Conservation (phyloP, 2,797 vertebrate genomes). For the Aeoliscus strigatus region DNA sequence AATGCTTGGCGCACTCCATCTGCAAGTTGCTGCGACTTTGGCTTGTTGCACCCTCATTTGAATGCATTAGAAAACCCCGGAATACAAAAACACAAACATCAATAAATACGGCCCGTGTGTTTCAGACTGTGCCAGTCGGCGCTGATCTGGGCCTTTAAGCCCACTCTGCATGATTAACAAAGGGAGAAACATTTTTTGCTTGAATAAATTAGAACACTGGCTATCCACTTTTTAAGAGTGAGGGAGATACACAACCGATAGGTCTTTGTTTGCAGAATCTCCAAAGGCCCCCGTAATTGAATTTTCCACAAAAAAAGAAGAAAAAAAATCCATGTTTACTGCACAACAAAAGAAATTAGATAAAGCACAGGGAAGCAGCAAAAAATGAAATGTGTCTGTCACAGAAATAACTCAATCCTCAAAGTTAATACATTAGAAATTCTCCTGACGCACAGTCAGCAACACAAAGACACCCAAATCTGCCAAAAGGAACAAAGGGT, state of each 20-base stretch:
- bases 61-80: constrained; percentile 69
- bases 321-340: constrained; percentile 65
- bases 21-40: constrained; percentile 62
- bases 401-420: constrained; percentile 53
- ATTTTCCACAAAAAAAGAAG: constrained; percentile 49
- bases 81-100: constrained; percentile 65
- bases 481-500: constrained; percentile 26
- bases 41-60: constrained; percentile 65
- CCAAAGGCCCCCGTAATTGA: constrained; percentile 68
- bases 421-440: constrained; percentile 62
- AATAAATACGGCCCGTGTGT: constrained; percentile 66
- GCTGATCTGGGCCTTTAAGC: constrained; percentile 58
- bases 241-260: constrained; percentile 50
- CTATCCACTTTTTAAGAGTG: constrained; percentile 35
- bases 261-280: constrained; percentile 64
- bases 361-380: constrained; percentile 55
- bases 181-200: constrained; percentile 55
- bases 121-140: constrained; percentile 55
- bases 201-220: constrained; percentile 69
- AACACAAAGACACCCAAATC: constrained; percentile 45
- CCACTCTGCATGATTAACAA: constrained; percentile 66
- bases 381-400: constrained; percentile 62
- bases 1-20: constrained; percentile 60
- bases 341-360: constrained; percentile 74
- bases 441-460: constrained; percentile 49